These are phyloP conservation scores for Achroia grisella DNA, from an alignment of 1,140 invertebrate genomes.

Conservation along the genomic window DNA sequence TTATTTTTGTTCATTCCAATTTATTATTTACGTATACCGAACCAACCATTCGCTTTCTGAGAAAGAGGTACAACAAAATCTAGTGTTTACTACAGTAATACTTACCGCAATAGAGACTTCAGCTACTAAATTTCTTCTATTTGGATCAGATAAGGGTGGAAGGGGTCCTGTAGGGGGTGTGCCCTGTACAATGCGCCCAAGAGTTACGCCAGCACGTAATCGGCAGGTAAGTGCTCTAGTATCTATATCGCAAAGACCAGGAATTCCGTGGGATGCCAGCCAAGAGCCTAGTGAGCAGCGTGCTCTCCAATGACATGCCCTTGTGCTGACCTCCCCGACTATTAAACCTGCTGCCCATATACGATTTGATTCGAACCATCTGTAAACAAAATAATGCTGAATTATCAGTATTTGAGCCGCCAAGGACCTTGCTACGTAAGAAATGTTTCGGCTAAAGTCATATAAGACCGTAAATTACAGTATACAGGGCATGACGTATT, in stretches of 20 bases:
- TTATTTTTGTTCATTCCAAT: no score
- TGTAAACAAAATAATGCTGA: conserved; percentile 30
- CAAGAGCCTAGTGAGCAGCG: conserved; percentile 86
- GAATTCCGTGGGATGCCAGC: conserved; percentile 86
- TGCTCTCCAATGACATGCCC: conserved; percentile 93
- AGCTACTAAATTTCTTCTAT: conserved; percentile 89
- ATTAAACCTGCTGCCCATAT: conserved; percentile 96
- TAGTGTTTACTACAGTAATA: background rate
- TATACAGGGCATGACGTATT: no score
- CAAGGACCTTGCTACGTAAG: no score
- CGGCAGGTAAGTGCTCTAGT: conserved; percentile 91
- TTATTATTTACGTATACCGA: no score
- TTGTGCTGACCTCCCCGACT: conserved; percentile 90
- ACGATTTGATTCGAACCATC: conserved; percentile 92
- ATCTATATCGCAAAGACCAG: conserved; percentile 93
- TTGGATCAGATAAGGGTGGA: conserved; percentile 83
- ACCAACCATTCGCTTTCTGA: no score
- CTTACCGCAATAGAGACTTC: conserved; percentile 90
- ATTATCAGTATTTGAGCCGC: no score
- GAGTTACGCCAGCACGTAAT: conserved; percentile 88
- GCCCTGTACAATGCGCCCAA: conserved; percentile 83
- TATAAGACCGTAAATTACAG: no score
- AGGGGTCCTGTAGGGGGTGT: conserved; percentile 49
- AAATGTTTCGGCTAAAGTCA: no score
- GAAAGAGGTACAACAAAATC: no score